Base-by-base conservation (phyloP, 2,797 vertebrate species). In the Danio albolineatus region DNA sequence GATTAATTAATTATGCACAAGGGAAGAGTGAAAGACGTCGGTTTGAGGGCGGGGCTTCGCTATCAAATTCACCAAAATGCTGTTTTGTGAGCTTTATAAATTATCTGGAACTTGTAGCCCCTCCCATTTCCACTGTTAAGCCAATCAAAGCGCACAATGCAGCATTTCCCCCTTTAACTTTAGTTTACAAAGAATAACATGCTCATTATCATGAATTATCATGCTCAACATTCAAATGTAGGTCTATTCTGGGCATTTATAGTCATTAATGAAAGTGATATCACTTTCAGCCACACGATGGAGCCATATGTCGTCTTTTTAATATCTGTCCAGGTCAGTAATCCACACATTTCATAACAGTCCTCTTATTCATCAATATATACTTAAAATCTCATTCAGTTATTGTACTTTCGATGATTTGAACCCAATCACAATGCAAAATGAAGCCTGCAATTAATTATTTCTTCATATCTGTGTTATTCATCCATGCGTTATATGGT, bases 21-120 rank as follows among this genome's bases (percentile, higher is more conserved):
- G 64, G 43, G 14, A 19, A 48, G 7, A 75, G 69, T 46, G 54
- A 67, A 13, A 10, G 73, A 60, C 74, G 80, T 66, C 85, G 87
- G 88, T 89, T 90, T 84, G 64, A 66, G 78, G 85, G 53, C n/a
- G 57, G 61, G 80, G 17, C 71, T 73, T 41, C 80, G 46, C 39
- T 70, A 14, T 7, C n/a, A 9, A 67, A 4, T 0, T 14, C 39
- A 12, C 12, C 8, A 13, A 16, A 13, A 62, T 43, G 14, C 36
- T 10, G 7, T 76, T 38, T 0, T 4, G 41, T 43, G 67, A 64
- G 13, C 17, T 10, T n/a, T n/a, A n/a, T n/a, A n/a, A n/a, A n/a
- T n/a, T n/a, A n/a, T n/a, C n/a, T n/a, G n/a, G n/a, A n/a, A n/a
- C n/a, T n/a, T n/a, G n/a, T n/a, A n/a, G n/a, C n/a, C n/a, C n/a